phyloP scores from a whole-genome alignment of 2,113 vertebrate species.

The Mola mola region DNA sequence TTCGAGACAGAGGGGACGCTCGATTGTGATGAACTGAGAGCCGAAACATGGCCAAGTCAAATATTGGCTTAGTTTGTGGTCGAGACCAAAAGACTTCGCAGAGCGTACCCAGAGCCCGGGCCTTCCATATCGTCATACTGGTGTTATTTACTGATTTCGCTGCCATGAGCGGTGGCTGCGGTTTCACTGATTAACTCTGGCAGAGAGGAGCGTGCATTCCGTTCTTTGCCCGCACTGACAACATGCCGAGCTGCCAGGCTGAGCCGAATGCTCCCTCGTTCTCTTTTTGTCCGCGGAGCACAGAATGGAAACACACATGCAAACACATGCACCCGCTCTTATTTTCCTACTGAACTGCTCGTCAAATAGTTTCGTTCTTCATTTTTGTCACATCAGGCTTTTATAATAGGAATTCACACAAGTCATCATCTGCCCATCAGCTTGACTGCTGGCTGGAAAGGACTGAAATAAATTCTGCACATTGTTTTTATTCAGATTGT shows the following conservation, averaged over 20 bases:
- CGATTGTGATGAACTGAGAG: background rate
- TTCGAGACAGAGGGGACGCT: slow-evolving; percentile 16
- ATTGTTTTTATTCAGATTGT: too few species aligned
- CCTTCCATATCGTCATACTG: slow-evolving; percentile 37
- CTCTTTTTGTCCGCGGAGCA: slow-evolving; percentile 4
- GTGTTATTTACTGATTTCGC: slow-evolving; percentile 31
- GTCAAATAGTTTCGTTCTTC: too few species aligned
- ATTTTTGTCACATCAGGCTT: too few species aligned
- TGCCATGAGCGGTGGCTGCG: slow-evolving; percentile 27
- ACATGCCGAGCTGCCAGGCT: slow-evolving; percentile 13
- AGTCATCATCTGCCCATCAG: too few species aligned
- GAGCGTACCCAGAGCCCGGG: slow-evolving; percentile 11
- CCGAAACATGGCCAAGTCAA: slow-evolving; percentile 35
- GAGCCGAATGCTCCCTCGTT: slow-evolving; percentile 5
- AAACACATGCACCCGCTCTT: too few species aligned
- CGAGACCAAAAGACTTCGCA: slow-evolving; percentile 11
- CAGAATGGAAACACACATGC: slow-evolving; percentile 25
- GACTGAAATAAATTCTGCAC: too few species aligned
- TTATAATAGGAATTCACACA: too few species aligned
- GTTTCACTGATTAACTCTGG: slow-evolving; percentile 41
- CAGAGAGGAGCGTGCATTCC: slow-evolving; percentile 22
- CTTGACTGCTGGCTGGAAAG: too few species aligned
- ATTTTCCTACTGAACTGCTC: too few species aligned
- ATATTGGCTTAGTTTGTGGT: slow-evolving; percentile 32
- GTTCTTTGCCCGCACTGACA: slow-evolving; percentile 33